phyloP scores from a whole-genome alignment of 2,113 vertebrate species.

The Zootoca vivipara region DNA sequence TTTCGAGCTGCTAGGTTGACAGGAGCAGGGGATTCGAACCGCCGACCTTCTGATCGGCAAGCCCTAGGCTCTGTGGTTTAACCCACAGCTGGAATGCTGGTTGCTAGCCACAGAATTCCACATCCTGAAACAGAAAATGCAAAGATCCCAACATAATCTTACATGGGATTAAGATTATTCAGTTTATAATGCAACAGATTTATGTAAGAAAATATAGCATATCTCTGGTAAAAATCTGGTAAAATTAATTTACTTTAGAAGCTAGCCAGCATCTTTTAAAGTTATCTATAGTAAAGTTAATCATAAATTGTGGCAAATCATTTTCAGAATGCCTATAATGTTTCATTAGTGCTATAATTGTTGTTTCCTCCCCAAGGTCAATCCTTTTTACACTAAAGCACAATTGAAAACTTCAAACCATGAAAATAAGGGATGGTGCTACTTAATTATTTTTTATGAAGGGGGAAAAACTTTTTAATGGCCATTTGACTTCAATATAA shows the following conservation, averaged over 20 bases:
- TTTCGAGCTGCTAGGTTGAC: too few species aligned
- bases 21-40: too few species aligned
- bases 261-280: background rate
- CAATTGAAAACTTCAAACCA: conserved; percentile 42
- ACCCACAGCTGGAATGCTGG: too few species aligned
- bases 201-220: background rate
- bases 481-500: conserved; percentile 53
- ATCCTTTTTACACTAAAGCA: conserved; percentile 19
- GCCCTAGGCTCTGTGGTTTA: too few species aligned
- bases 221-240: background rate
- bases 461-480: conserved; percentile 31
- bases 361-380: conserved; percentile 31
- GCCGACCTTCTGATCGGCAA: too few species aligned
- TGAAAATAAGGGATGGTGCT: conserved; percentile 50
- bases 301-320: conserved; percentile 20
- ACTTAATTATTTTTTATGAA: conserved; percentile 50
- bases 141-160: background rate
- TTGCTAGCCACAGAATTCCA: background rate
- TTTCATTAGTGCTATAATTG: conserved; percentile 34
- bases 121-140: background rate
- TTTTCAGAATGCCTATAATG: conserved; percentile 38
- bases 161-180: background rate
- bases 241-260: conserved; percentile 16
- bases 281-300: conserved; percentile 11
- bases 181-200: background rate